A percentile compares a stretch with the other conserved stretches of the same genome.
Evolutionary conservation across 2,888 invertebrate species (phyloP).

Genomic region (Teleogryllus oceanicus): DNA sequence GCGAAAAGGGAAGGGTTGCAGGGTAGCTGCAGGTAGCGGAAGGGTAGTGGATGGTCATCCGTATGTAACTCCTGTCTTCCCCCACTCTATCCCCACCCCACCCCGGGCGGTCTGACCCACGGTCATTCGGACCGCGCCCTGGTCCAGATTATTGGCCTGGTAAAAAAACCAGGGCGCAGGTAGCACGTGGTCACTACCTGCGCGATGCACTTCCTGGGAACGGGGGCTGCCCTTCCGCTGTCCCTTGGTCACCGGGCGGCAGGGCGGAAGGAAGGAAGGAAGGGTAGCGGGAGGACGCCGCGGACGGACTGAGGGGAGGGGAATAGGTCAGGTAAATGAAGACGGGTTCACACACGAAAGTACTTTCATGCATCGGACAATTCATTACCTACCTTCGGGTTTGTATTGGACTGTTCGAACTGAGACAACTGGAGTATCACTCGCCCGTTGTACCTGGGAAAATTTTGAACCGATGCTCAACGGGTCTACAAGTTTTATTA

Average conservation of each 20-base stretch:
- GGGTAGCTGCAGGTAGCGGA: neutral
- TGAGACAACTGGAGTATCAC: no score
- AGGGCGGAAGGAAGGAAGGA: neutral
- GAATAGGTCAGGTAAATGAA: neutral
- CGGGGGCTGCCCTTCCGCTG: neutral
- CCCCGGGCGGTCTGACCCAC: neutral
- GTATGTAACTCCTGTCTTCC: no score
- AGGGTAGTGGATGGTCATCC: neutral
- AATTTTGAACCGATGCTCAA: no score
- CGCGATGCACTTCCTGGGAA: neutral
- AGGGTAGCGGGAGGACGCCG: neutral
- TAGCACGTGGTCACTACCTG: neutral
- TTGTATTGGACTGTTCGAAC: no score
- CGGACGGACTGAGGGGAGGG: neutral
- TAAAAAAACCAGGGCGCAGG: neutral
- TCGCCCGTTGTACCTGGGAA: no score
- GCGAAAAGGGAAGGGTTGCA: neutral
- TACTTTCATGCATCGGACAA: neutral
- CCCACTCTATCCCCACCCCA: no score
- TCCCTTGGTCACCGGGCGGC: neutral
- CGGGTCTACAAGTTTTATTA: no score
- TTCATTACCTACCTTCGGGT: neutral
- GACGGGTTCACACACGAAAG: no score
- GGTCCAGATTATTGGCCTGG: neutral
- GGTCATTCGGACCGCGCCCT: neutral